These are phyloP conservation scores for Strix uralensis DNA, from an alignment of 2,113 vertebrate species.

Conservation along the genomic window DNA sequence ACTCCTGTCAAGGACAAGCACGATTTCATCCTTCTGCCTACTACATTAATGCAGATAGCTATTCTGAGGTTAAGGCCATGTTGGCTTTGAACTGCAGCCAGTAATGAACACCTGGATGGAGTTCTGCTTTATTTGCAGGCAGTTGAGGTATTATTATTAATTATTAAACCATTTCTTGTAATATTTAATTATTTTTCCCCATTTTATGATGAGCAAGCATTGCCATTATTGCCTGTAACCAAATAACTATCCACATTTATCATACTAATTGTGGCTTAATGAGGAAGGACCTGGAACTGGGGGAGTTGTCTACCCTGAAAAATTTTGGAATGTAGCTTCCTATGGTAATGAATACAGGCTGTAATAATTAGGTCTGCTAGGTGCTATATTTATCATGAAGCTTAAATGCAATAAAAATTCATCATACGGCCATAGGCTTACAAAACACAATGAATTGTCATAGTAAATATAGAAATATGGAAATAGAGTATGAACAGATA, in stretches of 20 bases:
- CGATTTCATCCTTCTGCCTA: neutral
- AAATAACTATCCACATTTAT: conserved; percentile 71
- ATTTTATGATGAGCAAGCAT: conserved; percentile 68
- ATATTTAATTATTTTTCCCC: conserved; percentile 44
- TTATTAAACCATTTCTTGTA: conserved; percentile 58
- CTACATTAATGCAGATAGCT: conserved; percentile 6
- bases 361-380: conserved; percentile 65
- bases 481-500: neutral
- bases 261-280: conserved; percentile 78
- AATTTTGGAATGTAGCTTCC: conserved; percentile 62
- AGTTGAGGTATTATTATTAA: neutral
- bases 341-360: conserved; percentile 63
- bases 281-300: conserved; percentile 67
- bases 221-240: conserved; percentile 60
- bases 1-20: conserved; percentile 25
- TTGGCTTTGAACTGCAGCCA: neutral
- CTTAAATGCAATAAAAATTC: conserved; percentile 52
- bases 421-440: neutral
- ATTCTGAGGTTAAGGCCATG: conserved; percentile 1
- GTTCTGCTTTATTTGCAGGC: conserved; percentile 23
- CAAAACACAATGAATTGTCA: neutral
- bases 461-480: conserved; percentile 11
- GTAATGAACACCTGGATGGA: neutral
- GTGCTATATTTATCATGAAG: conserved; percentile 60
- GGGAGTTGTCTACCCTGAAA: conserved; percentile 62